A percentile compares a stretch with the other conserved stretches of the same genome.
Evolutionary conservation across 2,797 vertebrate genomes (phyloP).

Genomic region (Hapalemur alaotrensis): DNA sequence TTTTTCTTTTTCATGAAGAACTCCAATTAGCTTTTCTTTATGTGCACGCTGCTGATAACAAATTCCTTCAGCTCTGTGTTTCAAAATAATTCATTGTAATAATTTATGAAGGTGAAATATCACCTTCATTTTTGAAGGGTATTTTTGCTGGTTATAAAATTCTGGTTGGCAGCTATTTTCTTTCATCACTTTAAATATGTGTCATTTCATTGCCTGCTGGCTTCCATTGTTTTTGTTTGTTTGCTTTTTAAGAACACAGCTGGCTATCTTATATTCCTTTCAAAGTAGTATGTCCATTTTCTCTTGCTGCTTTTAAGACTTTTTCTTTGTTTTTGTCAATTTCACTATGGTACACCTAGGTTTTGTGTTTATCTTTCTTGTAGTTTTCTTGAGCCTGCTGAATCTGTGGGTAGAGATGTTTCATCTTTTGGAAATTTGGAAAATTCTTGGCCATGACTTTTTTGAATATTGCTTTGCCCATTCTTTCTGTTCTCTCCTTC

Average conservation of each 20-base stretch:
- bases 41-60: too few species aligned
- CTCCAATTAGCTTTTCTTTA: neutral
- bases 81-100: neutral
- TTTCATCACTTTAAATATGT: neutral
- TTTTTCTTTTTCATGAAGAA: neutral
- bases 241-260: neutral
- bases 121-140: neutral
- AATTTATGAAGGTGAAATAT: neutral
- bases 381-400: neutral
- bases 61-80: neutral
- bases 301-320: neutral
- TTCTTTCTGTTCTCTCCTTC: too few species aligned
- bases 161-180: neutral
- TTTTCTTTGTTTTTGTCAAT: neutral
- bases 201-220: too few species aligned
- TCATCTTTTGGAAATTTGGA: neutral
- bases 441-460: neutral
- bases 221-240: neutral
- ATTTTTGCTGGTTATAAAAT: neutral
- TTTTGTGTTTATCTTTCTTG: neutral
- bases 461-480: neutral
- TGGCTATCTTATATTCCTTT: neutral
- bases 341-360: too few species aligned
- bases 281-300: neutral
- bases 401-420: neutral